Percentiles rank a stretch among this genome's conserved stretches.
phyloP scores from a whole-genome alignment of 1,140 invertebrate species.

The Tenebrio molitor region DNA sequence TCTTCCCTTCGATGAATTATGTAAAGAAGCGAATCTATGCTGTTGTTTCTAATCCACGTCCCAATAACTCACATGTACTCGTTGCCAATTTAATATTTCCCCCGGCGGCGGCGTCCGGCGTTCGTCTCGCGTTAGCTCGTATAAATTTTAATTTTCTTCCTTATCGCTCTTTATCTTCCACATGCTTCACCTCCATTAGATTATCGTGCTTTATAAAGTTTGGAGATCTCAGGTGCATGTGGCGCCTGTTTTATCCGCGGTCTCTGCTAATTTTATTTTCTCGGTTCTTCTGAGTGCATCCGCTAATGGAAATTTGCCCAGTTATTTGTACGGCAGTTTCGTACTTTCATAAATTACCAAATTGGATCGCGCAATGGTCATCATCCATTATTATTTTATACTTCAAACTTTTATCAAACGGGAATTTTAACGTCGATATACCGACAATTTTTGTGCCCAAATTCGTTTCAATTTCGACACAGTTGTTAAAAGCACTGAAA shows the following conservation, averaged over 20 bases:
- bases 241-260: neutral
- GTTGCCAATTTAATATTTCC: conserved; percentile 1
- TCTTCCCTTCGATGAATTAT: neutral
- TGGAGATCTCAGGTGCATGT: too few relatives aligned
- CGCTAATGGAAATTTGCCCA: too few relatives aligned
- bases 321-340: too few relatives aligned
- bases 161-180: conserved; percentile 24
- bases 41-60: neutral
- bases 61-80: conserved; percentile 14
- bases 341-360: too few relatives aligned
- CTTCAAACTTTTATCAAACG: too few relatives aligned
- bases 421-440: too few relatives aligned
- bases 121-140: conserved; percentile 9
- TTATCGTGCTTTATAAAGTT: neutral
- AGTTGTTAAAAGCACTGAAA: too few relatives aligned
- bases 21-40: conserved; percentile 3
- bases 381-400: too few relatives aligned
- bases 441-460: too few relatives aligned
- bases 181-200: neutral
- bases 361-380: too few relatives aligned
- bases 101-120: conserved; percentile 17
- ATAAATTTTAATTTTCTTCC: conserved; percentile 23
- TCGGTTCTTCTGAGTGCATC: too few relatives aligned
- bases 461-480: too few relatives aligned
- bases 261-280: neutral